A percentile compares a stretch with the other conserved stretches of the same genome.
Conservation (phyloP, 2,113 vertebrate species). For the Sapajus apella region DNA sequence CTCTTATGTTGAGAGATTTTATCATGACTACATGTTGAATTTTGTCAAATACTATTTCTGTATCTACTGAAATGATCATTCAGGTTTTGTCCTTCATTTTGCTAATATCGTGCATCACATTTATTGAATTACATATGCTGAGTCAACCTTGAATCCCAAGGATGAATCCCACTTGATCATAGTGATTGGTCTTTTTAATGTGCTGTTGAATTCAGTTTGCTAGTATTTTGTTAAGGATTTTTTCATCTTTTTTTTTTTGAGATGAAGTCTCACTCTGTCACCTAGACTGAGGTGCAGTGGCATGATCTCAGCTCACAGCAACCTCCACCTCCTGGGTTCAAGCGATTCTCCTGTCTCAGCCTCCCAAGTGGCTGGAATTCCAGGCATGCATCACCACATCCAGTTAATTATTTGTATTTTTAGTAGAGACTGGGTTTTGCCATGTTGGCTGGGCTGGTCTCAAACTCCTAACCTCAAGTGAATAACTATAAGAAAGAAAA, state of each 20-base stretch:
- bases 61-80: not conserved
- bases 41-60: not conserved
- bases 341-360: too few species aligned
- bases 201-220: not conserved
- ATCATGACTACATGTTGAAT: not conserved
- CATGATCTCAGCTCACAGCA: too few species aligned
- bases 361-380: too few species aligned
- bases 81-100: not conserved
- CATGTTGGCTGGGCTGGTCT: too few species aligned
- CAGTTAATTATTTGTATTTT: too few species aligned
- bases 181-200: not conserved
- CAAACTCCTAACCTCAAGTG: too few species aligned
- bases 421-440: too few species aligned
- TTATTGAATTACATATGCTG: not conserved
- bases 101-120: not conserved
- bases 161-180: not conserved
- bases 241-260: not conserved
- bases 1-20: not conserved
- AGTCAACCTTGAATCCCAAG: not conserved
- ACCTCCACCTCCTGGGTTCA: too few species aligned
- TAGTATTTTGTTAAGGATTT: not conserved
- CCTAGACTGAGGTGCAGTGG: too few species aligned
- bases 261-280: too few species aligned
- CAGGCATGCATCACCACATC: too few species aligned
- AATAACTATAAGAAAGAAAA: conserved; percentile 8